Base-by-base conservation (phyloP, 1,140 invertebrate species). In the Amyelois transitella region DNA sequence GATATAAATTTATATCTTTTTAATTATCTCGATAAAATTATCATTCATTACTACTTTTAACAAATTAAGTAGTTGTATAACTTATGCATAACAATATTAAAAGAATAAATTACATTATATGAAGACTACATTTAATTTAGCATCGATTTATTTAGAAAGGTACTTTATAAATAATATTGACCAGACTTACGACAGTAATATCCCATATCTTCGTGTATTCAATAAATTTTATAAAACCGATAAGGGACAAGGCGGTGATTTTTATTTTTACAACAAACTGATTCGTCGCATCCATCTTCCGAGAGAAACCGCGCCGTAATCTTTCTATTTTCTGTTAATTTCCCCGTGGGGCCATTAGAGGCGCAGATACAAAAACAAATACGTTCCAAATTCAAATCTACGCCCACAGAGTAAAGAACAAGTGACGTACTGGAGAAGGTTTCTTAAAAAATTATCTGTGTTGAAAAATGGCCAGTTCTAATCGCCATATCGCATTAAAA, bases 401-500 rank as follows among this genome's bases (percentile, higher is more conserved):
- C 75, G 58, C 75, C 72, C 70, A 77, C 75, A 49, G 44, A 44
- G 44, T 48, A 21, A 20, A 20, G 18, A 62, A 55, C 22, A 48
- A 47, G 67, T 68, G 69, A 69, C 64, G 60, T 66, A 71, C 48
- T 64, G 53, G 50, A 64, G 55, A 59, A 58, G 38, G 55, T 66
- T 45, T 57, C 57, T 53, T 43, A 38, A n/a, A 52, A 49, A 60
- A 60, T 71, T 66, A 72, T 72, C 65, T 61, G 58, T 52, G 50
- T 76, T 76, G 62, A 73, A 75, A 74, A 77, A 77, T 79, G 58
- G 64, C 62, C 67, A 69, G 62, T 71, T 67, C 64, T 79, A 75
- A 79, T 76, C 74, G 73, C 66, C 54, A 65, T 67, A 71, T 68
- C 64, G 63, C 75, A 79, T 80, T 80, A 81, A 75, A 75, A 69